Evolutionary conservation across 1,140 invertebrate genomes (phyloP), one percentile per base, ranked within the genome.

Genomic region (Tetramorium alpestre): DNA sequence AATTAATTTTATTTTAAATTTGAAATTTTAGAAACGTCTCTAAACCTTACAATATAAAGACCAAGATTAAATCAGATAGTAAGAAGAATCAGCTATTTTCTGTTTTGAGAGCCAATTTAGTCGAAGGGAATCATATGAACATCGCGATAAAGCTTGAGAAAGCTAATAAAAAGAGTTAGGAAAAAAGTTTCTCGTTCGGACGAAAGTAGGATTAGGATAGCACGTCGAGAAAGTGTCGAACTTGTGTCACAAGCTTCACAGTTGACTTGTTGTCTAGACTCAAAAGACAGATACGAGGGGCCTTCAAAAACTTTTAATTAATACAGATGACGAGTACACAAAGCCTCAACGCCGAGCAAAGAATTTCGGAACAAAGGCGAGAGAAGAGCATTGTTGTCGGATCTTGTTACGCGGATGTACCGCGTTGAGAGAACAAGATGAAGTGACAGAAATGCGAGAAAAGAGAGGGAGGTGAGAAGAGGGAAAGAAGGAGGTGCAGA

Each of bases 241-340:
- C 75, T 91, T 64, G 41, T 44, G 65, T 77, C 25, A 70, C 70
- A 65, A 75, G 44, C 60, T 82, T 84, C 7, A 4, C 47, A 62
- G 62, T 88, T 60, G 88, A 73, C 80, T 85, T 47, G 77, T 72
- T 86, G 77, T 88, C 72, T 51, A 76, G 77, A 78, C 72, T 67
- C 78, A 47, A 70, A 69, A 85, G 82, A 81, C 73, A 86, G 84
- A 65, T 85, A 85, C 77, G 89, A 93, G 86, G 78, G 78, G 88
- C 85, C 88, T 92, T 89, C 87, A 91, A 93, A 91, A 94, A 93
- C 91, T 93, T 93, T 92, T 92, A 94, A 94, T 94, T 94, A 94
- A 92, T 93, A 91, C 90, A 86, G 72, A 90, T 89, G 89, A 90
- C 86, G 91, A 90, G 89, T 86, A 88, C 87, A 93, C 92, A 94